Conservation (phyloP, 2,888 invertebrate genomes). For the Philereme vetulata region DNA sequence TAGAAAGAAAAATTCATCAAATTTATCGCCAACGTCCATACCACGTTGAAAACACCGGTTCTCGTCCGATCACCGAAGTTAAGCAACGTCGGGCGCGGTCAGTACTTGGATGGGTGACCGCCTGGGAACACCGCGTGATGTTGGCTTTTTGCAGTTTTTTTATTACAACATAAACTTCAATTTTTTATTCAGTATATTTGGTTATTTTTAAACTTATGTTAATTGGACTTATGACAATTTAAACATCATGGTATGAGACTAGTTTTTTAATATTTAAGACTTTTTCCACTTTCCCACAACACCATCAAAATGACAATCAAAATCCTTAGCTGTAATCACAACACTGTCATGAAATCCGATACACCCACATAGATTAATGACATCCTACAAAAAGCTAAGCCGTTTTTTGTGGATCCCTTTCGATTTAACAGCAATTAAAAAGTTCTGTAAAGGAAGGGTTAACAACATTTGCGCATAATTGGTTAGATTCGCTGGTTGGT, state of each 20-base stretch:
- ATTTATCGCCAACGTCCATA: conserved; percentile 60
- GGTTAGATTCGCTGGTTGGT: conserved; percentile 52
- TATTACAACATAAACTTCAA: not conserved
- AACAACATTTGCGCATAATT: conserved; percentile 76
- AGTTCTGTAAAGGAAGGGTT: conserved; percentile 74
- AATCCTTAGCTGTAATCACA: conserved; percentile 33
- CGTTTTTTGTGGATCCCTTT: conserved; percentile 70
- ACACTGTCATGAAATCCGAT: conserved; percentile 59
- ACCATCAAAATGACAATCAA: conserved; percentile 25
- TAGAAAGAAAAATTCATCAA: too few relatives aligned
- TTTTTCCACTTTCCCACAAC: not conserved
- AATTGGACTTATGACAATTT: too few relatives aligned
- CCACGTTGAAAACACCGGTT: conserved; percentile 72
- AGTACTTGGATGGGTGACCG: conserved; percentile 69
- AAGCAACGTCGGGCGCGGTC: conserved; percentile 75
- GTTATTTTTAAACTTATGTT: too few relatives aligned
- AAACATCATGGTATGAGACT: too few relatives aligned
- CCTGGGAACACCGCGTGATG: conserved; percentile 61
- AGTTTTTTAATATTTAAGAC: too few relatives aligned
- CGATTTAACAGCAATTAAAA: conserved; percentile 82
- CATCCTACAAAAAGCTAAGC: conserved; percentile 61
- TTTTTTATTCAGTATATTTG: too few relatives aligned
- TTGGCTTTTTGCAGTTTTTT: conserved; percentile 22
- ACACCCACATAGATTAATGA: conserved; percentile 79
- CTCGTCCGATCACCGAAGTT: conserved; percentile 78